Percentiles rank a stretch among this genome's conserved stretches.
Evolutionary conservation across 1,140 invertebrate species (phyloP).

Genomic region (Calliopsis andreniformis): DNA sequence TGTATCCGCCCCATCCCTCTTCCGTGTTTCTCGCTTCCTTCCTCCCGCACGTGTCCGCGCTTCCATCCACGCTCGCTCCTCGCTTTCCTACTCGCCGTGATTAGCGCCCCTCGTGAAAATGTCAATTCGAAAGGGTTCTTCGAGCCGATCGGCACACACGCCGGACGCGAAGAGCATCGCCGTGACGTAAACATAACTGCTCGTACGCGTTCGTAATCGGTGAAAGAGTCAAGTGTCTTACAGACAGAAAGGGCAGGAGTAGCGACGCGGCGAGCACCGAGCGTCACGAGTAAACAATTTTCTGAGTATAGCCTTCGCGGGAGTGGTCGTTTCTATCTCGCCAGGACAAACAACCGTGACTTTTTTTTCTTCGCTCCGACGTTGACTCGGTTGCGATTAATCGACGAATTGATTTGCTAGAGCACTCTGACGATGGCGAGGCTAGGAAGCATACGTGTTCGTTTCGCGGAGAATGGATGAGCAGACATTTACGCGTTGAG

Average conservation of each 20-base stretch:
- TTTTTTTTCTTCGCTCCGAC: constrained; percentile 10
- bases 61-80: background rate
- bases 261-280: background rate
- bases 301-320: constrained; percentile 17
- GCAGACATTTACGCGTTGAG: background rate
- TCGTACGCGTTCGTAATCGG: constrained; percentile 3
- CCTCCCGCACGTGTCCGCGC: background rate
- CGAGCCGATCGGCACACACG: background rate
- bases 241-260: background rate
- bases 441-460: constrained; percentile 6
- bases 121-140: constrained; percentile 13
- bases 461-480: background rate
- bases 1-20: background rate
- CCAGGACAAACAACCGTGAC: background rate
- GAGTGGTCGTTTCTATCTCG: constrained; percentile 29
- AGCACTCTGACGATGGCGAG: constrained; percentile 25
- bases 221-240: constrained; percentile 4
- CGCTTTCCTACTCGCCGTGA: constrained; percentile 42
- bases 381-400: constrained; percentile 21
- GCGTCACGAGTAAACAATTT: constrained; percentile 33
- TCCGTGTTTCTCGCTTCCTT: background rate
- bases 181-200: constrained; percentile 26
- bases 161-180: background rate
- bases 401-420: constrained; percentile 18
- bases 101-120: constrained; percentile 52